phyloP scores from a whole-genome alignment of 2,797 vertebrate species.

The Ficedula albicollis region DNA sequence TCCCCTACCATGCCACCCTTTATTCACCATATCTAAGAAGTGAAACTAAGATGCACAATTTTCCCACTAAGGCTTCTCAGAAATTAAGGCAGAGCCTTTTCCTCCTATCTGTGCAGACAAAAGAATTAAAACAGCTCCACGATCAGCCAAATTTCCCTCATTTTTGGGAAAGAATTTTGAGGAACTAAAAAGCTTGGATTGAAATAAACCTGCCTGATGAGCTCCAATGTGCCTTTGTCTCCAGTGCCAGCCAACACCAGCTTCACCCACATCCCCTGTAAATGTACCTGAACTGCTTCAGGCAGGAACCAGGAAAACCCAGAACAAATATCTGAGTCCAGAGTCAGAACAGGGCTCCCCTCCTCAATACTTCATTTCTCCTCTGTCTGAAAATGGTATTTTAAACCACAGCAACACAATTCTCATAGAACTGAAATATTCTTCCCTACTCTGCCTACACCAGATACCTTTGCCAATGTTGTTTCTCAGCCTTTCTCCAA shows the following conservation, averaged over 20 bases:
- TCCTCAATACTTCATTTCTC: fast-evolving
- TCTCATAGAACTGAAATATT: background rate
- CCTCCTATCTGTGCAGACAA: background rate
- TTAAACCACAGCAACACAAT: background rate
- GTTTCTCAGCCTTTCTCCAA: background rate
- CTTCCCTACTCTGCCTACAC: background rate
- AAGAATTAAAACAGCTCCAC: background rate
- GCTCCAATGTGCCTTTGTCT: background rate
- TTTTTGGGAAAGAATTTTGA: background rate
- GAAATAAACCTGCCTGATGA: background rate
- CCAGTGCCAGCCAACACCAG: background rate
- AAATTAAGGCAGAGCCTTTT: background rate
- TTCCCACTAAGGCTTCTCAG: background rate
- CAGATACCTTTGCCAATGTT: background rate
- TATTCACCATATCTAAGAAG: background rate
- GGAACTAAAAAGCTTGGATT: background rate
- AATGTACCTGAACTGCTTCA: background rate
- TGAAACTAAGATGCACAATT: background rate
- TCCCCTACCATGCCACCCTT: background rate
- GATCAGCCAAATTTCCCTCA: background rate
- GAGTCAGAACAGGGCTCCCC: background rate
- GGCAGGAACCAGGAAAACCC: background rate
- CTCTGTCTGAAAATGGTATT: background rate
- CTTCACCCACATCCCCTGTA: background rate
- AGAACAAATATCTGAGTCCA: background rate